phyloP scores from a whole-genome alignment of 2,888 invertebrate genomes.

The Selenia dentaria region DNA sequence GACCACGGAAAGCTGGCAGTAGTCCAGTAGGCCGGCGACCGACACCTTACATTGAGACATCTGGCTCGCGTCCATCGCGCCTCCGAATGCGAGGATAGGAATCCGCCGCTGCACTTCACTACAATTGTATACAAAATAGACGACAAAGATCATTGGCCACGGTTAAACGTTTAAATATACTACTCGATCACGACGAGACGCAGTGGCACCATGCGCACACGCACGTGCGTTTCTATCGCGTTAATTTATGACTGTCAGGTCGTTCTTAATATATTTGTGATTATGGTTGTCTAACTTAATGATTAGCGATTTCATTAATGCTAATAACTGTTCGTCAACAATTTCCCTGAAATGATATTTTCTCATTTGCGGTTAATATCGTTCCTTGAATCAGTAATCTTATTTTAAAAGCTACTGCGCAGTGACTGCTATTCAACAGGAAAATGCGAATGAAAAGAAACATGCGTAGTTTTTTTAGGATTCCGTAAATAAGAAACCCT shows the following conservation, averaged over 20 bases:
- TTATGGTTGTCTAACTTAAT: not conserved
- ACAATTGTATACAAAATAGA: constrained; percentile 1
- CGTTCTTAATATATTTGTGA: not conserved
- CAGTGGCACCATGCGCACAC: constrained; percentile 42
- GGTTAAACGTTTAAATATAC: not conserved
- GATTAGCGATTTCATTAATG: too few species aligned
- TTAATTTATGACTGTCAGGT: not conserved
- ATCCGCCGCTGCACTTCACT: not conserved
- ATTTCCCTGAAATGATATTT: constrained; percentile 6
- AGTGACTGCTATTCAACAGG: constrained; percentile 3
- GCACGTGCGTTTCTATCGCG: constrained; percentile 32
- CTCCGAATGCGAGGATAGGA: not conserved
- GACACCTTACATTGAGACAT: not conserved
- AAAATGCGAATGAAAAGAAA: constrained; percentile 3
- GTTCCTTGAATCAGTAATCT: constrained; percentile 14
- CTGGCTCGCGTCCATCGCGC: constrained; percentile 3
- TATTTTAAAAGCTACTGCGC: constrained; percentile 12
- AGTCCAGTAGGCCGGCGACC: constrained; percentile 37
- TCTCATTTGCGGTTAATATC: constrained; percentile 6
- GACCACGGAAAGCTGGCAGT: constrained; percentile 45
- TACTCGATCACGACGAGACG: constrained; percentile 39
- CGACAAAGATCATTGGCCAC: constrained; percentile 12
- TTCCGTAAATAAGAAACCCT: too few species aligned
- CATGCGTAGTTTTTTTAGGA: constrained; percentile 16
- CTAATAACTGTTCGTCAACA: too few species aligned